Evolutionary conservation across 1,140 invertebrate species (phyloP), one percentile per base, ranked within the genome.

Genomic region (Zaprionus inermis): DNA sequence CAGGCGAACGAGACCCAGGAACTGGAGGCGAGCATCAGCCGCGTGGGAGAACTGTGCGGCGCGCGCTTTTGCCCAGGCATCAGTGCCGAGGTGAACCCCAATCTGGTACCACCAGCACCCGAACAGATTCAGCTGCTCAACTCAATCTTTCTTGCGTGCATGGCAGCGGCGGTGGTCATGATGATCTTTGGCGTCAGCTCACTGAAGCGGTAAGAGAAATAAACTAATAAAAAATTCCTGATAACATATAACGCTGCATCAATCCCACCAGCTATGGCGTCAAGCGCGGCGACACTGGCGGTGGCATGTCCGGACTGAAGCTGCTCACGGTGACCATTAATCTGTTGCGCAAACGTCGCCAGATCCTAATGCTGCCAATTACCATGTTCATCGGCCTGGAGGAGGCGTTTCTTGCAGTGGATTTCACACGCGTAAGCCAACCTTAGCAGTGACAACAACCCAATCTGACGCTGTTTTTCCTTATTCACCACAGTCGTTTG

Each of bases 381-480:
- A 98, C 97, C 1, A 95, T 98, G 65, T 99, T 98, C 91, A 98
- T 98, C 83, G 98, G 98, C 1, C 94, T 98, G 30, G 97, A 98
- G 89, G 98, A 99, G 92, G 97, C 97, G 0, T 98, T 98, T 92
- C 94, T 98, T 76, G 95, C 96, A 7, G 97, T 97, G 7, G 97
- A 98, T 91, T 99, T 95, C 76, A 98, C 97, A 9, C 96, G 96
- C 76, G 97, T 98, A 93, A 71, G 65, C 51, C 34, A 18, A 56
- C 11, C 16, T 57, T n/a, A 60, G 57, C 41, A 9, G 20, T 9
- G 56, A 34, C 32, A 46, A 1, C 11, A 60, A 63, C 55, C 56
- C 18, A 12, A 34, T 22, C 55, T 52, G 28, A 66, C 9, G 1
- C 9, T n/a, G 6, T 11, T 44, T 20, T 67, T 12, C 6, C 9